phyloP scores from a whole-genome alignment of 2,113 vertebrate species.

The Atherinomorus stipes region DNA sequence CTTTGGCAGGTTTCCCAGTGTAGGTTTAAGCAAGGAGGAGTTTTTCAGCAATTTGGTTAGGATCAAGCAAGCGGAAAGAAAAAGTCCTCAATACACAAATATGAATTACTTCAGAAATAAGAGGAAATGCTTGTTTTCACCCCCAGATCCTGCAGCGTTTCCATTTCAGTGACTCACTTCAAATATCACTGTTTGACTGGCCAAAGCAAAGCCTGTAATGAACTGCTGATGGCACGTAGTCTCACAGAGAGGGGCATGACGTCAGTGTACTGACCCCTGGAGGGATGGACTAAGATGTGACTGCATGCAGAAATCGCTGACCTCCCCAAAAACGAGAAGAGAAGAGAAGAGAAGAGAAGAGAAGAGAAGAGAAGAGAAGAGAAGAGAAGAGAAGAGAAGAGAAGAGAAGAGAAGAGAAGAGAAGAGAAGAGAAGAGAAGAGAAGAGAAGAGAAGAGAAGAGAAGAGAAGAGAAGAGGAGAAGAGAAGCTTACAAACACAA shows the following conservation, averaged over 20 bases:
- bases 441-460: constrained; percentile 20
- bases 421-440: constrained; percentile 14
- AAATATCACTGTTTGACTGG: constrained; percentile 25
- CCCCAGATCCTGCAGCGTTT: constrained; percentile 40
- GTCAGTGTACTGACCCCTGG: constrained; percentile 66
- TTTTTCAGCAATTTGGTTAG: constrained; percentile 41
- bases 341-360: constrained; percentile 20
- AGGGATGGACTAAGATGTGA: constrained; percentile 59
- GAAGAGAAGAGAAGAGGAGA: constrained; percentile 12
- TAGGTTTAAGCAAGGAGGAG: constrained; percentile 32
- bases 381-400: constrained; percentile 9
- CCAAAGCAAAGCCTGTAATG: constrained; percentile 46
- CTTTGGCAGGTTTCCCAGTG: constrained; percentile 1
- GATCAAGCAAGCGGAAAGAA: constrained; percentile 34
- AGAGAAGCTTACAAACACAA: constrained; percentile 14
- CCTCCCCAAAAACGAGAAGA: neutral
- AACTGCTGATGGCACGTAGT: constrained; percentile 56
- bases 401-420: constrained; percentile 19
- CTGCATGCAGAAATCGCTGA: constrained; percentile 59
- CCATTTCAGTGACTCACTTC: constrained; percentile 38
- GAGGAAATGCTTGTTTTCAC: constrained; percentile 39
- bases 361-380: constrained; percentile 14
- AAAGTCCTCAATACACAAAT: constrained; percentile 49
- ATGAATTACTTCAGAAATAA: constrained; percentile 41
- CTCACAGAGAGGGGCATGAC: constrained; percentile 68